Percentiles rank a stretch among this genome's conserved stretches.
Conservation (phyloP, 1,140 invertebrate species). For the Branchinecta lindahli region DNA sequence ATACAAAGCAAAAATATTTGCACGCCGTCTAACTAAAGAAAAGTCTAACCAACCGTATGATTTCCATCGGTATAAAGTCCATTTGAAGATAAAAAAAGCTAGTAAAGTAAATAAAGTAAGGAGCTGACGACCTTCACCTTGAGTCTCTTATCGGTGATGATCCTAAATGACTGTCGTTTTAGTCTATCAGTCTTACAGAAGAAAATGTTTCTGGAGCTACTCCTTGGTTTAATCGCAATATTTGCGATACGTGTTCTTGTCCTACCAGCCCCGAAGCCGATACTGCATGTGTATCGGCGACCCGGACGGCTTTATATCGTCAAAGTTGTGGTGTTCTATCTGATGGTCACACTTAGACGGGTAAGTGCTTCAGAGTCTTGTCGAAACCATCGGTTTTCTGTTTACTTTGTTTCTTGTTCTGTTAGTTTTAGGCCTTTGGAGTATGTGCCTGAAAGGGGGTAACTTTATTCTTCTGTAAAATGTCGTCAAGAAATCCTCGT, state of each 20-base stretch:
- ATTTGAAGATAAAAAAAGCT: too few species aligned
- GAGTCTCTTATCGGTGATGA: too few species aligned
- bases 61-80: too few species aligned
- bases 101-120: too few species aligned
- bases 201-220: background rate
- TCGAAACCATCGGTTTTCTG: background rate
- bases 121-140: too few species aligned
- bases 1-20: too few species aligned
- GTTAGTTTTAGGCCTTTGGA: background rate
- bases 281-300: constrained; percentile 41
- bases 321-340: constrained; percentile 41
- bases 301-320: constrained; percentile 45
- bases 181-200: too few species aligned
- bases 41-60: too few species aligned
- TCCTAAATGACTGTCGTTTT: too few species aligned
- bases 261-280: constrained; percentile 31
- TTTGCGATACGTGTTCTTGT: background rate
- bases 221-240: background rate
- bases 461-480: background rate
- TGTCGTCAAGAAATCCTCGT: too few species aligned
- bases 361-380: constrained; percentile 27
- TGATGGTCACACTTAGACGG: constrained; percentile 39
- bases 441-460: background rate
- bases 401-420: background rate
- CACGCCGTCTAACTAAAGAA: too few species aligned